Conservation (phyloP, 2,888 invertebrate species). For the Dermolepida albohirtum region DNA sequence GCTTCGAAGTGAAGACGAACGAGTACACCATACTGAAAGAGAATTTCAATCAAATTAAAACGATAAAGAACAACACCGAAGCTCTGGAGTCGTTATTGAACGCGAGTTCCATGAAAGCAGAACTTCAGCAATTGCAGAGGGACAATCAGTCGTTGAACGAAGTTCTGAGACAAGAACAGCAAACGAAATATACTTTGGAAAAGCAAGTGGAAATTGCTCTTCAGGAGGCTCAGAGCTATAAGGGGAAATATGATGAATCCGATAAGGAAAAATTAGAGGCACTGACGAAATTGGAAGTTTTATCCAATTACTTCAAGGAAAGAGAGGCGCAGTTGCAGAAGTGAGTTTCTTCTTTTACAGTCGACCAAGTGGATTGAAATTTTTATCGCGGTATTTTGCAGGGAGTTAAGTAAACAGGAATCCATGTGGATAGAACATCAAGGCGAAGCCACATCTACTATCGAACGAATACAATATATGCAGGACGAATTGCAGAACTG, state of each 20-base stretch:
- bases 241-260: conserved; percentile 72
- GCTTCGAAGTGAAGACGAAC: conserved; percentile 60
- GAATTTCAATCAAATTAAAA: conserved; percentile 64
- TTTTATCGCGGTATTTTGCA: conserved; percentile 61
- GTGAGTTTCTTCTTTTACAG: conserved; percentile 67
- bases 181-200: conserved; percentile 65
- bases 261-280: conserved; percentile 82
- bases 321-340: conserved; percentile 89
- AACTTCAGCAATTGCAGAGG: conserved; percentile 68
- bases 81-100: conserved; percentile 64
- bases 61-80: conserved; percentile 61
- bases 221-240: conserved; percentile 69
- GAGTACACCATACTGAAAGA: conserved; percentile 67
- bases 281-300: conserved; percentile 84
- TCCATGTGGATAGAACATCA: conserved; percentile 83
- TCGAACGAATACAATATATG: conserved; percentile 81
- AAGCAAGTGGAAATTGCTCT: conserved; percentile 64
- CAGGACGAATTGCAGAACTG: conserved; percentile 84
- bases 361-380: background rate
- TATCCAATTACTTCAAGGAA: conserved; percentile 91
- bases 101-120: conserved; percentile 70
- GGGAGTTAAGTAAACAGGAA: conserved; percentile 82
- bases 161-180: conserved; percentile 64
- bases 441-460: conserved; percentile 83
- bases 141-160: conserved; percentile 68